Percentiles rank a stretch among this genome's conserved stretches.
phyloP scores from a whole-genome alignment of 2,888 invertebrate species.

The Cheilosia vulpina region DNA sequence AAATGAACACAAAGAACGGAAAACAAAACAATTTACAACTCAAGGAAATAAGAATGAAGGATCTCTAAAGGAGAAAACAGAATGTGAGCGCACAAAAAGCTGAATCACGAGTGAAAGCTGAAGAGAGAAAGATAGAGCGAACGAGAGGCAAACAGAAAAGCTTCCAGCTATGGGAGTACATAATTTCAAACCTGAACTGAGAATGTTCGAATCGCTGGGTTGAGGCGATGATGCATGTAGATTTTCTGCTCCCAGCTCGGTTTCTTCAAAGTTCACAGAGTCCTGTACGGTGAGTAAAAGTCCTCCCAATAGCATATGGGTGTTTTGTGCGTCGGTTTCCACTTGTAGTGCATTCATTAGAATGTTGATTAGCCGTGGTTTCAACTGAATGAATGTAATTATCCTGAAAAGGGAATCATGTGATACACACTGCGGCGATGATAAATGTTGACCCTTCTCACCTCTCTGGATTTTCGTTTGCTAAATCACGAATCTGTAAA shows the following conservation, averaged over 20 bases:
- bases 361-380: constrained; percentile 90
- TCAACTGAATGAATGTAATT: constrained; percentile 88
- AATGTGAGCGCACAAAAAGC: constrained; percentile 73
- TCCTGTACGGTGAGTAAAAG: constrained; percentile 91
- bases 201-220: constrained; percentile 84
- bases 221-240: constrained; percentile 84
- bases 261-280: constrained; percentile 90
- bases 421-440: constrained; percentile 9
- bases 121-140: constrained; percentile 63
- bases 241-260: constrained; percentile 86
- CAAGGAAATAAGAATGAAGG: constrained; percentile 62
- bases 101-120: constrained; percentile 70
- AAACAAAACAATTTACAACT: constrained; percentile 48
- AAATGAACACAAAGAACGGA: constrained; percentile 38
- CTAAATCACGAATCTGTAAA: constrained; percentile 89
- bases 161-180: constrained; percentile 19
- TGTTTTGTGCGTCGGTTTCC: constrained; percentile 93
- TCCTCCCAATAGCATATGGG: constrained; percentile 93
- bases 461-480: constrained; percentile 85
- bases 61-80: constrained; percentile 47
- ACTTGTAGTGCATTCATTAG: constrained; percentile 92
- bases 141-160: constrained; percentile 47
- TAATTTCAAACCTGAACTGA: constrained; percentile 87
- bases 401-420: constrained; percentile 77
- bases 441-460: constrained; percentile 75